Evolutionary conservation across 2,888 invertebrate species (phyloP).

Genomic region (Drosophila limbata): DNA sequence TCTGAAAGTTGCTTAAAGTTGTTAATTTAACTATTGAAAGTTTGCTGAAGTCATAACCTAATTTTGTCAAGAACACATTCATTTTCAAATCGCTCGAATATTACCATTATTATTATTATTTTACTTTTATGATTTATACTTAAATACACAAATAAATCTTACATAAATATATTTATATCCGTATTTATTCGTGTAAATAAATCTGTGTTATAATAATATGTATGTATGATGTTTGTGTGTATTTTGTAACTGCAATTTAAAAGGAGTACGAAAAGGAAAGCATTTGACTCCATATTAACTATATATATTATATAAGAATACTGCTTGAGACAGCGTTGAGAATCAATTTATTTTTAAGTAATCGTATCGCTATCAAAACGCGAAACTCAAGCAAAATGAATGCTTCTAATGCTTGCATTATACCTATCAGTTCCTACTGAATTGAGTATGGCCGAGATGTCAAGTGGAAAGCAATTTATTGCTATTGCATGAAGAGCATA

Average conservation of each 20-base stretch:
- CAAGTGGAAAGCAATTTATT: constrained; percentile 72
- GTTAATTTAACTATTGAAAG: no score
- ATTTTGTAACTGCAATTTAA: neutral
- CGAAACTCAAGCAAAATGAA: constrained; percentile 28
- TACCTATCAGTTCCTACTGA: constrained; percentile 12
- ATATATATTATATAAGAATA: neutral
- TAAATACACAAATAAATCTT: no score
- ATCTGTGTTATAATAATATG: neutral
- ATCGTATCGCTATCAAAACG: constrained; percentile 28
- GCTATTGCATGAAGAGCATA: constrained; percentile 57
- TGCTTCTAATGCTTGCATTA: constrained; percentile 26
- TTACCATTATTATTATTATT: no score
- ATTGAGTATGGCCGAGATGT: constrained; percentile 39
- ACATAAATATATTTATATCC: neutral
- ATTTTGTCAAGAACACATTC: no score
- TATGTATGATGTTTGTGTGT: constrained; percentile 2
- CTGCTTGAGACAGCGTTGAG: neutral
- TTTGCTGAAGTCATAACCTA: no score
- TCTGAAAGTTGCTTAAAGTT: no score
- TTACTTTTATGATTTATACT: no score
- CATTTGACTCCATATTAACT: neutral
- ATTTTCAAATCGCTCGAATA: no score
- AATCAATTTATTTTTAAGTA: constrained; percentile 28
- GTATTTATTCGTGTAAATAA: neutral
- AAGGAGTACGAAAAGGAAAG: accelerated